Evolutionary conservation across 2,113 vertebrate genomes (phyloP), one percentile per base, ranked within the genome.

Genomic region (Rhombomys opimus): DNA sequence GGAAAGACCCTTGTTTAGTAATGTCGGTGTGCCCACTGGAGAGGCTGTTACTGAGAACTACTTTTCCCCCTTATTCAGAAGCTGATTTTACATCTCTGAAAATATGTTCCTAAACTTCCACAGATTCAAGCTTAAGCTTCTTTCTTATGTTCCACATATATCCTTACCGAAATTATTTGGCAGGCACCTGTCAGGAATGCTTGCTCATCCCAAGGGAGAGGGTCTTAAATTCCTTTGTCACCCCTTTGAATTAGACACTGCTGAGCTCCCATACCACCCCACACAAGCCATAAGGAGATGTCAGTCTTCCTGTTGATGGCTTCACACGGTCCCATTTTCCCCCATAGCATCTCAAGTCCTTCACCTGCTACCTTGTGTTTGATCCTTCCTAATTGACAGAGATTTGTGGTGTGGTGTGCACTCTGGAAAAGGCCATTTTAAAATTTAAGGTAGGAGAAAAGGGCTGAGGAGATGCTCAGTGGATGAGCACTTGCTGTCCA

Each of bases 1-100:
- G 87, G 65, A 72, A 78, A 77, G 38, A 88, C 18, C 59, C 15
- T n/a, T 82, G 68, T 67, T 75, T 87, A 89, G 32, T 35, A 68
- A 30, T 65, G 54, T 8, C 10, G n/a, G 41, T 38, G 41, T 81
- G 23, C 77, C 95, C 63, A 70, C 20, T 65, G 1, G 73, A 75
- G 32, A 86, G 18, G 59, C 22, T 84, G 17, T 82, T 73, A 57
- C 35, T 88, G 14, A 59, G 63, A 52, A 61, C 32, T 84, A 72
- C 27, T 22, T 88, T 92, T 87, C 52, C n/a, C 30, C 59, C 2
- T 18, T 18, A 89, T 72, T 85, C 15, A 78, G 50, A 54, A 70
- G 35, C 41, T 90, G 87, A 95, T 65, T 95, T 93, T 90, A 46
- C 70, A 41, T 70, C 50, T 94, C 94, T 89, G 65, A 86, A 94